Evolutionary conservation across 35 echinoderm and acorn worm genomes (phyloP), one percentile per base, ranked within the genome.

Genomic region (Patiria miniata): DNA sequence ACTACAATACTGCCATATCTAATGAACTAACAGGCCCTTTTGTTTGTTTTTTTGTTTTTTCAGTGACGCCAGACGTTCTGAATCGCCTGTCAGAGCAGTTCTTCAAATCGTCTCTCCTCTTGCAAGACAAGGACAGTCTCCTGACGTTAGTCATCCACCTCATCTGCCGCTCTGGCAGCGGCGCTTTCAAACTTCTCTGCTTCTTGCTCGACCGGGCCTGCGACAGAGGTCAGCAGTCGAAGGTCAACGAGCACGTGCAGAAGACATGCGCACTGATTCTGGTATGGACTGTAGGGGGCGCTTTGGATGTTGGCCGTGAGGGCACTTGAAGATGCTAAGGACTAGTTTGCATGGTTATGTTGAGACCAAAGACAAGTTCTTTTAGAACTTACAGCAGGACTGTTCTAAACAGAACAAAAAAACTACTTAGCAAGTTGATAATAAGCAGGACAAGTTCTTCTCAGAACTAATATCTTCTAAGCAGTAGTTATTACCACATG

Each of bases 81-180:
- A 90, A 93, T 56, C 79, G 76, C 30, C 60, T 97, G 15, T 89
- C 95, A 0, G 85, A 91, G 54, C 95, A 97, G 76, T 97, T 97
- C 80, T 42, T 79, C n/a, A 91, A 94, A 39, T 94, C 92, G 5
- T 34, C 90, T 19, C 79, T 99, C 61, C 68, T 99, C 34, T 78
- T 90, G 61, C 81, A 85, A 81, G 96, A 99, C 54, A 81, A 90
- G 53, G 96, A 99, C 68, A 93, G 84, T 30, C 89, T 95, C 2
- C 69, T 95, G 23, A 89, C 86, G 28, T 82, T 99, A 34, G 86
- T 99, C 39, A 99, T 99, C 61, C 96, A 94, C 83, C 93, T 99
- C 37, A 93, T 99, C 81, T 94, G 96, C 60, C 84, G 83, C 80
- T 99, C 96, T 7, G 96, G 96, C 38, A 99, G 83, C 39, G 96